phyloP scores from a whole-genome alignment of 2,888 invertebrate species.

The Mellilla xanthometata region DNA sequence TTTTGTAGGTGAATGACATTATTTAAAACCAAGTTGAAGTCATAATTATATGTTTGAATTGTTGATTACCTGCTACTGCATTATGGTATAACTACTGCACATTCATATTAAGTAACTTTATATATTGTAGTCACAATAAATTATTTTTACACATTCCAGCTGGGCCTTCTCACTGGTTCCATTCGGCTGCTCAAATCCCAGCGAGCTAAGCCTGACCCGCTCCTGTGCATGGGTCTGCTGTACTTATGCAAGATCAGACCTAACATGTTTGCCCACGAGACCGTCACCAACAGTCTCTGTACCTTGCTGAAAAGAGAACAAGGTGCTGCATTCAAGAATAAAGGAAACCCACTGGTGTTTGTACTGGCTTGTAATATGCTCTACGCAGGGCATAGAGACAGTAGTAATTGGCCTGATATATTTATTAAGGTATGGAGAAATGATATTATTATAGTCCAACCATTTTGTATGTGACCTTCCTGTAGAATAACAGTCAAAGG shows the following conservation, averaged over 20 bases:
- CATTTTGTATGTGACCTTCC: too few species aligned
- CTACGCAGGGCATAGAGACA: slow-evolving; percentile 90
- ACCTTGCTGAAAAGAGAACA: slow-evolving; percentile 92
- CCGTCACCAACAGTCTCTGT: slow-evolving; percentile 89
- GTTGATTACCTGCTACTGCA: too few species aligned
- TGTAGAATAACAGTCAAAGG: too few species aligned
- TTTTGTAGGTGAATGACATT: too few species aligned
- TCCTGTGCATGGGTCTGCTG: slow-evolving; percentile 89
- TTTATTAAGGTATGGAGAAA: slow-evolving; percentile 91
- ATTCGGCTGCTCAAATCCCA: slow-evolving; percentile 90
- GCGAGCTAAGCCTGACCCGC: slow-evolving; percentile 91
- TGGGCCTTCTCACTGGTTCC: slow-evolving; percentile 93
- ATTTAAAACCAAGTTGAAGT: too few species aligned
- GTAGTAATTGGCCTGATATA: slow-evolving; percentile 94
- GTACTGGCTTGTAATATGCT: slow-evolving; percentile 93
- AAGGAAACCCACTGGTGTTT: slow-evolving; percentile 90
- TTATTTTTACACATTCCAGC: too few species aligned
- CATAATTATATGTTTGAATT: too few species aligned
- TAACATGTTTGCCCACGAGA: slow-evolving; percentile 88
- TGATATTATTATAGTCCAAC: too few species aligned
- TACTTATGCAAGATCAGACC: slow-evolving; percentile 92
- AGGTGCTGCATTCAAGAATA: slow-evolving; percentile 87
- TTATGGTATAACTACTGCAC: too few species aligned
- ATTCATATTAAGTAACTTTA: too few species aligned
- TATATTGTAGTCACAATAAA: too few species aligned